Percentiles rank a stretch among this genome's conserved stretches.
Evolutionary conservation across 2,797 vertebrate genomes (phyloP).

Genomic region (Gallinago nigripennis): DNA sequence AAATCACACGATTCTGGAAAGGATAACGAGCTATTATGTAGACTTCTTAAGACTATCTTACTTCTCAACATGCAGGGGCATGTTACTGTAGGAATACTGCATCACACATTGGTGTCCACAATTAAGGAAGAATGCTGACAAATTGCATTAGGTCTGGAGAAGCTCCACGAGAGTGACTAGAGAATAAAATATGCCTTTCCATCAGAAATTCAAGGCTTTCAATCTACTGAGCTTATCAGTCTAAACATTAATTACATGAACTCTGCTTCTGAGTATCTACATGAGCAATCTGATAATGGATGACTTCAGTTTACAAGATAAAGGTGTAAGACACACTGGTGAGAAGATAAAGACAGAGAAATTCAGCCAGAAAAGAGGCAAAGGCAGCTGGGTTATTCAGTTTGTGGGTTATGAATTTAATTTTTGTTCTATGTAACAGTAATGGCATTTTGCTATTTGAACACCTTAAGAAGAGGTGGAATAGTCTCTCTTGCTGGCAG

Average conservation of each 20-base stretch:
- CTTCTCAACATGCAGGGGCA: not conserved
- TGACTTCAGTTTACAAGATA: not conserved
- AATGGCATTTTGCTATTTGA: conserved; percentile 14
- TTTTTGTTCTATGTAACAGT: conserved; percentile 24
- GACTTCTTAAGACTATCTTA: not conserved
- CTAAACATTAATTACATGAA: not conserved
- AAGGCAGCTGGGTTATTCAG: not conserved
- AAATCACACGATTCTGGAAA: not conserved
- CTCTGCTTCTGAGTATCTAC: not conserved
- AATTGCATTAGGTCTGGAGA: not conserved
- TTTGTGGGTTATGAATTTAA: not conserved
- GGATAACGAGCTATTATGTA: not conserved
- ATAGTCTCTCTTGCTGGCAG: conserved; percentile 19
- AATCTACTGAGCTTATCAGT: not conserved
- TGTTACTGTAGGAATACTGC: not conserved
- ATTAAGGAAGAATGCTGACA: not conserved
- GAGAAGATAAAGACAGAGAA: not conserved
- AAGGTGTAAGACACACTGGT: not conserved
- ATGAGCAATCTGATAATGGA: conserved; percentile 6
- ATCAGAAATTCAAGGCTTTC: conserved; percentile 23
- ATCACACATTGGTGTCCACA: not conserved
- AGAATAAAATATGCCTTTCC: not conserved
- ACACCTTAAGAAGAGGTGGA: conserved; percentile 33
- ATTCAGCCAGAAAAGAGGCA: not conserved
- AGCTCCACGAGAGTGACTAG: not conserved